Conservation (phyloP, 2,797 vertebrate genomes). For the Neomorphus geoffroyi region DNA sequence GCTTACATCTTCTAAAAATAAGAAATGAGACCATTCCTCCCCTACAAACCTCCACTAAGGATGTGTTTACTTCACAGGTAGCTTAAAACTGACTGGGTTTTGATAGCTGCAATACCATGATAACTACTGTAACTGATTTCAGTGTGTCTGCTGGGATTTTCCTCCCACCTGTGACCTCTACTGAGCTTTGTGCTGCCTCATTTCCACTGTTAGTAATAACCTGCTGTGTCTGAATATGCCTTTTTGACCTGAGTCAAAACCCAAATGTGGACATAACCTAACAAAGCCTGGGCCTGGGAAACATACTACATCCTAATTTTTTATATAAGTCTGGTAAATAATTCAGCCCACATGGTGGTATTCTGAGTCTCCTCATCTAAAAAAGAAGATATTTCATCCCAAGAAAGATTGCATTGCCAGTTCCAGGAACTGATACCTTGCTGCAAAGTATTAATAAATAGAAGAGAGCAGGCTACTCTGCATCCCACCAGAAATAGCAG, state of each 20-base stretch:
- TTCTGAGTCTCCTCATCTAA: neutral
- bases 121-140: neutral
- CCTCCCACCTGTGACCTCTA: neutral
- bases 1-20: neutral
- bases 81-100: neutral
- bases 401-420: neutral
- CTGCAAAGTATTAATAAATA: neutral
- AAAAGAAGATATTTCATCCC: neutral
- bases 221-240: neutral
- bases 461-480: neutral
- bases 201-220: neutral
- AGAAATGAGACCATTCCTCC: neutral
- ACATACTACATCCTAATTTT: neutral
- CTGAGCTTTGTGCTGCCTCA: neutral
- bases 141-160: neutral
- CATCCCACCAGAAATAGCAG: constrained; percentile 14
- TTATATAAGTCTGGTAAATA: neutral
- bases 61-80: neutral
- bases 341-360: neutral
- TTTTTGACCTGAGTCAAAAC: neutral
- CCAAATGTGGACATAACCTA: neutral
- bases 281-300: neutral
- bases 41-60: neutral
- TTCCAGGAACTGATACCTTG: neutral
- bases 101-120: neutral